phyloP scores from a whole-genome alignment of 2,113 vertebrate species.

The Desmodus rotundus region DNA sequence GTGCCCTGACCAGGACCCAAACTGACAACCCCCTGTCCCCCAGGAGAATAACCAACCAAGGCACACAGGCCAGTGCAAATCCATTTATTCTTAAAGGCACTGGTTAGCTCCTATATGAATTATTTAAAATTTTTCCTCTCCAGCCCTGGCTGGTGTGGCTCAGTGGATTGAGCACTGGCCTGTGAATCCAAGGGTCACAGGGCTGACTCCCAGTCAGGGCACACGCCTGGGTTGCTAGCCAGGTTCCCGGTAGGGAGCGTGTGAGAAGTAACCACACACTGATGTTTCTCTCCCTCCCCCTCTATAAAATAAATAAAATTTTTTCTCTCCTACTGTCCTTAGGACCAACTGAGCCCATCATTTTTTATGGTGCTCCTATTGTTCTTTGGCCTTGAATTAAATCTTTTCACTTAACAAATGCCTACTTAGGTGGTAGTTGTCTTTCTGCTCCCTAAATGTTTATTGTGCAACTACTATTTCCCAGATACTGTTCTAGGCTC shows the following conservation, averaged over 20 bases:
- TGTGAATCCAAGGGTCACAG: no score
- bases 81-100: neutral
- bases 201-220: no score
- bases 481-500: neutral
- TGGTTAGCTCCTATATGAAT: neutral
- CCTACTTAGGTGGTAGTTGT: neutral
- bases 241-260: no score
- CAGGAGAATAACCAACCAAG: neutral
- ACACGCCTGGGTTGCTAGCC: no score
- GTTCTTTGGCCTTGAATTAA: neutral
- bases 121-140: neutral
- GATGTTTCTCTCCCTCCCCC: no score
- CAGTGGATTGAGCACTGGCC: no score
- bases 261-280: no score
- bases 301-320: no score
- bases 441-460: neutral
- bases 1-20: neutral
- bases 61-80: neutral
- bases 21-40: neutral
- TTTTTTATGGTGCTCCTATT: neutral
- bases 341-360: neutral
- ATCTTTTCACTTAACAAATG: neutral
- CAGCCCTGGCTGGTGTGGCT: no score
- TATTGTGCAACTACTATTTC: neutral
- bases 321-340: neutral